Conservation (phyloP, 2,888 invertebrate genomes). For the Disparrhopalites patrizii region DNA sequence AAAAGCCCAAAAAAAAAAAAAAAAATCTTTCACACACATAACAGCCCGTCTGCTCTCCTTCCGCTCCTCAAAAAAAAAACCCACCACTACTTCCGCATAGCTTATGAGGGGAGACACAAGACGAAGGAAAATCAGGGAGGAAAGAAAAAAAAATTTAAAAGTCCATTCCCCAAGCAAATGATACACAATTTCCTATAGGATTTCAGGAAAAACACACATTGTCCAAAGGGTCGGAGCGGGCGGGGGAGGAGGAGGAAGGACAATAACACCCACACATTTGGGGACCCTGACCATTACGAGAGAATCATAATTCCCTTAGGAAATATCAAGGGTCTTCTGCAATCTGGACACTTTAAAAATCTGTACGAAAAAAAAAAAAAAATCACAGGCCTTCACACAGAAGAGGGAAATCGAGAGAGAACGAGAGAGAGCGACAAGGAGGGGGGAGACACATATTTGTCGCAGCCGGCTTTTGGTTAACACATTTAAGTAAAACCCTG, state of each 20-base stretch:
- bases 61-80: slow-evolving; percentile 11
- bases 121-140: too few relatives aligned
- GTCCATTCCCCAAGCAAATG: slow-evolving; percentile 24
- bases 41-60: slow-evolving; percentile 14
- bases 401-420: not conserved
- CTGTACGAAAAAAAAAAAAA: not conserved
- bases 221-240: too few relatives aligned
- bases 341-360: not conserved
- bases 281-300: not conserved
- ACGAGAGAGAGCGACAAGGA: not conserved
- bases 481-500: slow-evolving; percentile 2
- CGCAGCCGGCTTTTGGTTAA: not conserved
- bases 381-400: not conserved
- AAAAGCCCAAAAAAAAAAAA: too few relatives aligned
- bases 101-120: too few relatives aligned
- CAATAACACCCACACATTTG: too few relatives aligned
- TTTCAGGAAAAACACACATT: too few relatives aligned
- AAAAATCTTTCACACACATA: too few relatives aligned
- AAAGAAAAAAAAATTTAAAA: slow-evolving; percentile 9
- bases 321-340: not conserved
- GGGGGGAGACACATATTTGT: too few relatives aligned
- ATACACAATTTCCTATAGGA: slow-evolving; percentile 26
- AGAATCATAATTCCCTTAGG: slow-evolving; percentile 21
- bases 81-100: slow-evolving; percentile 25
- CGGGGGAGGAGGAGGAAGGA: too few relatives aligned